Evolutionary conservation across 2,888 invertebrate genomes (phyloP).

Genomic region (Tetramorium bicarinatum): DNA sequence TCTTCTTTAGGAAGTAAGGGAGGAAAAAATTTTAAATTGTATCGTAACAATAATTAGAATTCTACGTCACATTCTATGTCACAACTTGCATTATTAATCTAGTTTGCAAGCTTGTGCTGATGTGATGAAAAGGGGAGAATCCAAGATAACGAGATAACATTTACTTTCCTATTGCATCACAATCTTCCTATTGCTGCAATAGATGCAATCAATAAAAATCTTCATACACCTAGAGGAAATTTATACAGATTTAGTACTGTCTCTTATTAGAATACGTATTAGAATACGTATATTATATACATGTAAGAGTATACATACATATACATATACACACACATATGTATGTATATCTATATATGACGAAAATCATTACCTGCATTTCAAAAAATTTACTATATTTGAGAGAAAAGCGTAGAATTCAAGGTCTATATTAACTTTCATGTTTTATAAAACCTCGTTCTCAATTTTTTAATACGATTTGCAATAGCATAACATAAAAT

Average conservation of each 20-base stretch:
- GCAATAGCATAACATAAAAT: not conserved
- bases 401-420: slow-evolving; percentile 15
- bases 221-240: not conserved
- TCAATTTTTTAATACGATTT: slow-evolving; percentile 13
- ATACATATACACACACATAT: too few species aligned
- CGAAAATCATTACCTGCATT: not conserved
- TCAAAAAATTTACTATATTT: not conserved
- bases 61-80: not conserved
- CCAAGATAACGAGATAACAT: slow-evolving; percentile 31
- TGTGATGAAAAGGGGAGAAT: slow-evolving; percentile 33
- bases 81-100: not conserved
- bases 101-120: slow-evolving; percentile 26
- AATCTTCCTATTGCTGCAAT: slow-evolving; percentile 41
- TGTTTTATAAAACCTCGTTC: slow-evolving; percentile 25
- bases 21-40: not conserved
- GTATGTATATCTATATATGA: too few species aligned
- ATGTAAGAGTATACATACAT: too few species aligned
- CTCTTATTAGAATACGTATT: not conserved
- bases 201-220: slow-evolving; percentile 30
- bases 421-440: slow-evolving; percentile 27
- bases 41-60: not conserved
- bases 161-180: slow-evolving; percentile 36
- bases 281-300: too few species aligned
- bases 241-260: not conserved
- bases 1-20: not conserved